Evolutionary conservation across 1,140 invertebrate genomes (phyloP).

Genomic region (Stegodyphus dumicola): DNA sequence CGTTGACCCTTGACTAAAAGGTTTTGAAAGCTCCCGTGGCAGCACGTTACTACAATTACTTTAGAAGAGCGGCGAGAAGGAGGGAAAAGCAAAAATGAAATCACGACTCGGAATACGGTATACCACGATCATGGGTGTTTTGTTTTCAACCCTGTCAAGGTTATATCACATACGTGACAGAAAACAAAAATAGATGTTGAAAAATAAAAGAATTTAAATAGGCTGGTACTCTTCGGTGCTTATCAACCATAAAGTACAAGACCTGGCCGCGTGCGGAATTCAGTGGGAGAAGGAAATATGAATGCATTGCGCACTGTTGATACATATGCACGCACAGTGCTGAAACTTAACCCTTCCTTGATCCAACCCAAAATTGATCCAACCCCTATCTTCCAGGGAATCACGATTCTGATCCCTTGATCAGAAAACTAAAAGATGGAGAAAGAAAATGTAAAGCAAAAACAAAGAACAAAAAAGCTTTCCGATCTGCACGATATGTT

Average conservation of each 20-base stretch:
- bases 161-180: conserved; percentile 50
- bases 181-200: conserved; percentile 28
- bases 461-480: conserved; percentile 7
- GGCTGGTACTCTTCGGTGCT: conserved; percentile 25
- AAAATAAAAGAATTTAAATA: conserved; percentile 1
- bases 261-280: neutral
- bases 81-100: neutral
- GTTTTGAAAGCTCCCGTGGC: conserved; percentile 1
- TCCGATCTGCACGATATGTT: conserved; percentile 21
- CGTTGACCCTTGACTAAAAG: conserved; percentile 9
- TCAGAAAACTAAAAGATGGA: neutral
- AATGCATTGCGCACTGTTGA: neutral
- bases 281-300: conserved; percentile 18
- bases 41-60: conserved; percentile 45
- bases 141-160: conserved; percentile 33
- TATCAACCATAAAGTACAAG: conserved; percentile 47
- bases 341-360: conserved; percentile 35
- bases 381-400: conserved; percentile 17
- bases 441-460: neutral
- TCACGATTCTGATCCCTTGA: conserved; percentile 52
- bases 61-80: neutral
- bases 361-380: conserved; percentile 49
- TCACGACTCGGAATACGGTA: conserved; percentile 27
- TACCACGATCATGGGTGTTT: conserved; percentile 28
- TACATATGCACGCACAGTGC: neutral